Evolutionary conservation across 2,797 vertebrate species (phyloP), one percentile per base, ranked within the genome.

Genomic region (Meda fulgida): DNA sequence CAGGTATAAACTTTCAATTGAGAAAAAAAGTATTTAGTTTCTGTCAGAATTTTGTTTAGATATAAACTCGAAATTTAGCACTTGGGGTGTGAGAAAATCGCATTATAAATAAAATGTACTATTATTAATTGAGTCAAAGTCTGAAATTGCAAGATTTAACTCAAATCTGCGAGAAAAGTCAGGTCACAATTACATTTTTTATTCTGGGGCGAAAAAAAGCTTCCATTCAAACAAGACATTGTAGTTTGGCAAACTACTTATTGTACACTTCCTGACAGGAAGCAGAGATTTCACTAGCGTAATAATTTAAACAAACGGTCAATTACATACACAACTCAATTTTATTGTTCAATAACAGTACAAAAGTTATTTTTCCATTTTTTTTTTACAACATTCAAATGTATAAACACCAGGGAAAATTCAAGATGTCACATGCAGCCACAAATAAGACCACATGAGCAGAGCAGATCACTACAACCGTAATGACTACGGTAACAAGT

Each of bases 311-410:
- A 16, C 14, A 65, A 65, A 51, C 19, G 6, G 2, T 14, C 1
- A 46, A 43, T 67, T 46, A 73, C 43, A 67, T n/a, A 83, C 51
- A 80, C 31, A 75, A 26, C 19, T 67, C 84, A 8, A 43, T 43
- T 85, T 84, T 84, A 78, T 84, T 84, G 3, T 26, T 43, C 31
- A 79, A n/a, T 40, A 81, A 77, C 34, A 65, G 43, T 79, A 84
- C 69, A 87, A 79, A 84, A 60, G 9, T 10, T 63, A 26, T 38
- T 6, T 48, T 26, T 36, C 19, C 7, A 31, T 31, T 85, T 79
- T 84, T 31, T 85, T 79, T 84, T 73, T 82, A 85, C 67, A 83
- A 40, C 63, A 84, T 34, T 8, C 77, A 60, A 75, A 60, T 72
- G 16, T 60, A 60, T 19, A 65, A 7, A 75, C 60, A 79, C 5